Conservation (phyloP, 2,797 vertebrate genomes). For the Strix occidentalis region DNA sequence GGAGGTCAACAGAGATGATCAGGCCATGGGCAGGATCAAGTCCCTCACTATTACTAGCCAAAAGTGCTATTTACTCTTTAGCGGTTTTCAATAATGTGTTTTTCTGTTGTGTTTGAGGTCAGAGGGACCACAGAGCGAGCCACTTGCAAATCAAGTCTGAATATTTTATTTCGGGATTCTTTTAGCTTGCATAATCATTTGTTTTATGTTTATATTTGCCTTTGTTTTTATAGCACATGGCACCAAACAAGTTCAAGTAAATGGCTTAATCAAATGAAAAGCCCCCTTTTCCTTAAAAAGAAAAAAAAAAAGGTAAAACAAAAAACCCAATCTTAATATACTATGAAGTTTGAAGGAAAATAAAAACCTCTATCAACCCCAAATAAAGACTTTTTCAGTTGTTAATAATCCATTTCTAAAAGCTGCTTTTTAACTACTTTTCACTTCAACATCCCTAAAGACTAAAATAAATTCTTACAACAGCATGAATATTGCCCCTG, state of each 20-base stretch:
- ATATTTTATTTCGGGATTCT: constrained; percentile 15
- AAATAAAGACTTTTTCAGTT: not conserved
- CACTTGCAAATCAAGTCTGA: not conserved
- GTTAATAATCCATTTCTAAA: not conserved
- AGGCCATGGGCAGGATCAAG: not conserved
- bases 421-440: not conserved
- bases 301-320: not conserved
- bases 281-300: not conserved
- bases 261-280: not conserved
- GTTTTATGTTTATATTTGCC: not conserved
- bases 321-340: not conserved
- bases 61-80: constrained; percentile 17
- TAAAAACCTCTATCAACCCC: not conserved
- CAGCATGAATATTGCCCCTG: rapidly evolving
- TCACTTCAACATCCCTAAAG: not conserved
- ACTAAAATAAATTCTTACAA: not conserved
- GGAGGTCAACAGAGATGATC: not conserved
- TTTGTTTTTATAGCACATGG: not conserved
- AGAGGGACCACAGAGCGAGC: constrained; percentile 7
- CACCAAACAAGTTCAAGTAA: not conserved
- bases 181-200: not conserved
- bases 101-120: constrained; percentile 49
- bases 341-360: not conserved
- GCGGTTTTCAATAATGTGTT: constrained; percentile 6
- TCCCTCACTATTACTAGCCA: not conserved